Percentiles rank a stretch among this genome's conserved stretches.
phyloP scores from a whole-genome alignment of 2,797 vertebrate genomes.

The Onychomys torridus region DNA sequence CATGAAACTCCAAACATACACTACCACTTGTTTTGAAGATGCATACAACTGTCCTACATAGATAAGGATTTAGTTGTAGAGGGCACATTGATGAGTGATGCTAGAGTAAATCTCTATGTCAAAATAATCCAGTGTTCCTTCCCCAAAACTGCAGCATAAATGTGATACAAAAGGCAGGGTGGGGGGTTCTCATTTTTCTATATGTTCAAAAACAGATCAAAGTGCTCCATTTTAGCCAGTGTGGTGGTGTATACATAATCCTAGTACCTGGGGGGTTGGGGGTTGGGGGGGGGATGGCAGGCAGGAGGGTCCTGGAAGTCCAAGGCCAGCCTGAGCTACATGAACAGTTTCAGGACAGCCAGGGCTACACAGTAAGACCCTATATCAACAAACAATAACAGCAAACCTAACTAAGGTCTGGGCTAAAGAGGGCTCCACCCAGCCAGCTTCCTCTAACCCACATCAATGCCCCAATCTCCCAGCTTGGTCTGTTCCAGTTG shows the following conservation, averaged over 20 bases:
- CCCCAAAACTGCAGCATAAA: not conserved
- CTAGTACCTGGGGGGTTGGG: not conserved
- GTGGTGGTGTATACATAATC: not conserved
- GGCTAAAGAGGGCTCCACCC: not conserved
- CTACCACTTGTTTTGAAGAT: not conserved
- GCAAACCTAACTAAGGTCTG: not conserved
- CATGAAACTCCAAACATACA: not conserved
- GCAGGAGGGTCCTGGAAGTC: not conserved
- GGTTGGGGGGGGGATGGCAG: accelerated
- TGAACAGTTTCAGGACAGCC: too few relatives aligned
- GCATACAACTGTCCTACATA: not conserved
- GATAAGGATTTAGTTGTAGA: not conserved
- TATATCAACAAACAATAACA: not conserved
- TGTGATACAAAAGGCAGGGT: not conserved
- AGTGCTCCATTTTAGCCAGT: conserved; percentile 20
- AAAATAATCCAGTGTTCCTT: not conserved
- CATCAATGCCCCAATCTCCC: not conserved
- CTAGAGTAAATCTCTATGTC: not conserved
- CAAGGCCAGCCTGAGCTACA: not conserved
- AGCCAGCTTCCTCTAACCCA: not conserved
- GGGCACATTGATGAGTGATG: not conserved
- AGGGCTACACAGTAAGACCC: too few relatives aligned
- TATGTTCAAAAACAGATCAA: not conserved
- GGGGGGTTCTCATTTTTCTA: not conserved
- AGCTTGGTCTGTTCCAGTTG: not conserved